Evolutionary conservation across 1,140 invertebrate genomes (phyloP).

Genomic region (Streblospio benedicti): DNA sequence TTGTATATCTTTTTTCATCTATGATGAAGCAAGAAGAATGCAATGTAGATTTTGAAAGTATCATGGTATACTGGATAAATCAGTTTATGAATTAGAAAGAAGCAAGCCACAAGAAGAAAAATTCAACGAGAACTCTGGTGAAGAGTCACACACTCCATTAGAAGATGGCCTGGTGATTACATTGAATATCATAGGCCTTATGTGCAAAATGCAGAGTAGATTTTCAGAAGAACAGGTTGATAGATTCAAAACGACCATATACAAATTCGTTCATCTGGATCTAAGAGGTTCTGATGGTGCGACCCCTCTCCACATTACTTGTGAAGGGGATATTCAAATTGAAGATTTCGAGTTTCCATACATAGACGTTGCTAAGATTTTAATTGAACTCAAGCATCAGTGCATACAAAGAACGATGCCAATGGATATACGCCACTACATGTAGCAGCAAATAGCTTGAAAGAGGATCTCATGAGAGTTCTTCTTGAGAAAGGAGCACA

Average conservation of each 20-base stretch:
- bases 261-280: conserved; percentile 66
- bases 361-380: no score
- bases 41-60: conserved; percentile 66
- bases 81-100: conserved; percentile 36
- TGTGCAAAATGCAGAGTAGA: conserved; percentile 52
- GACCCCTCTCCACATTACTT: no score
- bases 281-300: no score
- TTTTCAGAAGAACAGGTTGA: conserved; percentile 38
- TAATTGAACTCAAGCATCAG: no score
- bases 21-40: conserved; percentile 63
- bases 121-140: no score
- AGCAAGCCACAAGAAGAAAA: conserved; percentile 24
- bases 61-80: conserved; percentile 63
- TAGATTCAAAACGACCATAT: conserved; percentile 53
- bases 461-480: conserved; percentile 55
- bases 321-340: no score
- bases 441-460: conserved; percentile 61
- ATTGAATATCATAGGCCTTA: conserved; percentile 62
- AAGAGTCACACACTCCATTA: conserved; percentile 47
- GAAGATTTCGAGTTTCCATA: no score
- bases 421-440: conserved; percentile 68
- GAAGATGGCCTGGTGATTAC: conserved; percentile 70
- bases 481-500: conserved; percentile 73
- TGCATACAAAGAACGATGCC: no score
- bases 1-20: conserved; percentile 92